These are phyloP conservation scores for Acrocephalus kingi DNA, from an alignment of 2,113 vertebrate genomes.

Conservation along the genomic window DNA sequence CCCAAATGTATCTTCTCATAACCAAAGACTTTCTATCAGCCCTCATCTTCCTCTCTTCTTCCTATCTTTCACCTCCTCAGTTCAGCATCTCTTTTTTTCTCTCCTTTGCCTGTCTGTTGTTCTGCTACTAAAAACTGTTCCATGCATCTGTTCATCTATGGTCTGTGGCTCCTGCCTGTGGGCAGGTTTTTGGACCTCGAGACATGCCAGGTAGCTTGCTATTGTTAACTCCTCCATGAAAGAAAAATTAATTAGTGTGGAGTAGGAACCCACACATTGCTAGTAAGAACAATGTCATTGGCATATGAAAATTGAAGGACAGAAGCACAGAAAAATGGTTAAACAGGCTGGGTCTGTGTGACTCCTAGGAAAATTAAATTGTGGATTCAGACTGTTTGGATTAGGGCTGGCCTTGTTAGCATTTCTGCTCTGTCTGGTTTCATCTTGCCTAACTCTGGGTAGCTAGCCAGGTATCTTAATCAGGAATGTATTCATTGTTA, in stretches of 20 bases:
- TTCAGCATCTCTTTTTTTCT: not conserved
- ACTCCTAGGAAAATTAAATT: not conserved
- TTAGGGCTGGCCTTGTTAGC: not conserved
- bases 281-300: not conserved
- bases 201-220: not conserved
- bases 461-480: not conserved
- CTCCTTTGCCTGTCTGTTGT: not conserved
- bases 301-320: not conserved
- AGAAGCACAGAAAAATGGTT: not conserved
- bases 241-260: not conserved
- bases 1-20: not conserved
- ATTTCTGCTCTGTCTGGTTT: not conserved
- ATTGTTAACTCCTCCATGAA: not conserved
- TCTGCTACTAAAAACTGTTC: not conserved
- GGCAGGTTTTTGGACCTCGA: not conserved
- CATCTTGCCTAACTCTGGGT: not conserved
- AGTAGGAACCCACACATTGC: not conserved
- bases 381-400: not conserved
- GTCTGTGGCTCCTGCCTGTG: not conserved
- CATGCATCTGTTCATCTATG: not conserved
- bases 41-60: not conserved
- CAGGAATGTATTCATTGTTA: not conserved
- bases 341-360: not conserved
- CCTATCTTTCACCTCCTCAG: not conserved
- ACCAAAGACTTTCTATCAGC: not conserved